Base-by-base conservation (phyloP, 2,797 vertebrate genomes). In the Apogon hyalosoma region DNA sequence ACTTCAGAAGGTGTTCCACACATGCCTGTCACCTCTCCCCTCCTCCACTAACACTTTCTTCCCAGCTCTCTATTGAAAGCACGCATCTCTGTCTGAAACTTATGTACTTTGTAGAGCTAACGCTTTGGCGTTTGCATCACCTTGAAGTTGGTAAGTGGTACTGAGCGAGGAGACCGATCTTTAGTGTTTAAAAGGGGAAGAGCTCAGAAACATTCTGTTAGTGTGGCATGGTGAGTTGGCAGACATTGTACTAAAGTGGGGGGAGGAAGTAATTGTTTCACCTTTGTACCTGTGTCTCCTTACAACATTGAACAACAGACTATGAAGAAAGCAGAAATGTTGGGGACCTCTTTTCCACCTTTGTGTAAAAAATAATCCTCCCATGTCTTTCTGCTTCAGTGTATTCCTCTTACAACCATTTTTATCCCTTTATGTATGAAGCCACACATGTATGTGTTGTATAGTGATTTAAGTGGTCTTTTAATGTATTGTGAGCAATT, bases 71-170 rank as follows among this genome's bases (percentile, higher is more conserved):
- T 86, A 86, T 87, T 74, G 76, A 90, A 84, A 88, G 89, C 86
- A 83, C 57, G 83, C 79, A 56, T 87, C 88, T 88, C 88, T 83
- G 87, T 88, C 88, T 88, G 87, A 92, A 91, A 93, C 88, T 87
- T 91, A 90, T 90, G 91, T 93, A 92, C 91, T 94, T 94, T 94
- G 93, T 93, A 93, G 90, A 89, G 89, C 87, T 90, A 93, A 92
- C 85, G 78, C 88, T 88, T 87, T 81, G 85, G 87, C 82, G 88
- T 90, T 88, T 88, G 89, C 86, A 74, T 90, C 92, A 90, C 91
- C 90, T 94, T 94, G 90, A 94, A 92, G 91, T 89, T 61, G 65
- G 83, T 92, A 94, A 94, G 90, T 92, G 90, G 88, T 93, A 80
- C 84, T 88, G 88, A 93, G 83, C 74, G 77, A 58, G 66, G 87